Conservation (phyloP, 2,797 vertebrate genomes). For the Microctenopoma lineatum region DNA sequence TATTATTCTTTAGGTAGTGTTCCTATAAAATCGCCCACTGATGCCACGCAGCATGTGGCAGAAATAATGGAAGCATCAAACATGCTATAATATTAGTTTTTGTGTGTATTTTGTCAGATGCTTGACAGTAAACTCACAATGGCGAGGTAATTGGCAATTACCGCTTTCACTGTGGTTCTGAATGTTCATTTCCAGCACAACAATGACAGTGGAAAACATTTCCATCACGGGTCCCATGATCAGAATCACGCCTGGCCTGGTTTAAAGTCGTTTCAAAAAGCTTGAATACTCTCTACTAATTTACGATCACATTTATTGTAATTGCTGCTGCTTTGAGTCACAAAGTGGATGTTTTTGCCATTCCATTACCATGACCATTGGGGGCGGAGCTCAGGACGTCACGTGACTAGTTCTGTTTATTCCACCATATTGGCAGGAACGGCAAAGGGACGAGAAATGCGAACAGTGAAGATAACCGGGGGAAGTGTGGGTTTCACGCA, state of each 20-base stretch:
- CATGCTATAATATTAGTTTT: constrained; percentile 11
- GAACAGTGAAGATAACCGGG: too few relatives aligned
- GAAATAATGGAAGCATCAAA: constrained; percentile 39
- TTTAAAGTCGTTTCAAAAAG: constrained; percentile 10
- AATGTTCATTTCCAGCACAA: constrained; percentile 11
- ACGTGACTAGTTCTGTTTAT: too few relatives aligned
- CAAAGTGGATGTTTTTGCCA: background rate
- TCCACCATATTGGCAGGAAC: too few relatives aligned
- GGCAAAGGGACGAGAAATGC: too few relatives aligned
- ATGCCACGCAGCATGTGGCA: constrained; percentile 35
- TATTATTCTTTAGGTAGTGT: background rate
- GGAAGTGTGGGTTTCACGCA: too few relatives aligned
- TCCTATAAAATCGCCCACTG: background rate
- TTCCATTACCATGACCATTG: background rate
- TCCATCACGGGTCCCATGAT: constrained; percentile 7
- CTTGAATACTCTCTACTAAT: background rate
- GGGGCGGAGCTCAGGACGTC: too few relatives aligned
- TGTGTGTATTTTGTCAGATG: constrained; percentile 24
- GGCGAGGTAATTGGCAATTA: constrained; percentile 23
- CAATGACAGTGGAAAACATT: constrained; percentile 1
- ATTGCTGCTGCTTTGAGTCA: background rate
- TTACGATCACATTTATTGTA: background rate
- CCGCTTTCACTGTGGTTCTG: constrained; percentile 2
- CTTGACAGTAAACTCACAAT: constrained; percentile 31
- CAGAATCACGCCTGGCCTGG: constrained; percentile 7